These are phyloP conservation scores for Astyanax mexicanus DNA, from an alignment of 2,797 vertebrate genomes.

Conservation along the genomic window DNA sequence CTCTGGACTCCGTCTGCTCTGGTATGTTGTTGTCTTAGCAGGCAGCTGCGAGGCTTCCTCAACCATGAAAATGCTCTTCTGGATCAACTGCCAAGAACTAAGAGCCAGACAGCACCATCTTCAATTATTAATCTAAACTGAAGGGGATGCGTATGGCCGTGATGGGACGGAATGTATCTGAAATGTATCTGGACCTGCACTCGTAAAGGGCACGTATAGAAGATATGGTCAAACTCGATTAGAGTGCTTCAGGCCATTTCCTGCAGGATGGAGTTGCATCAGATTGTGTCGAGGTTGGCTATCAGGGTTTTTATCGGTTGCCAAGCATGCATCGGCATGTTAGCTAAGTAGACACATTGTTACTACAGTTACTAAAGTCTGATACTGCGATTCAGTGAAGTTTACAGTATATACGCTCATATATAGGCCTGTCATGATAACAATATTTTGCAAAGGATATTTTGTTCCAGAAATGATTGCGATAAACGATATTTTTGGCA, in stretches of 20 bases:
- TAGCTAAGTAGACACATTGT: neutral
- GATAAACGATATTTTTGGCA: no score
- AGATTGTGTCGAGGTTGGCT: constrained; percentile 14
- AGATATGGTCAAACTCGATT: neutral
- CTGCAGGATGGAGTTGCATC: neutral
- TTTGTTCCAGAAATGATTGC: no score
- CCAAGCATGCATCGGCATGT: neutral
- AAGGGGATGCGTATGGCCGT: constrained; percentile 25
- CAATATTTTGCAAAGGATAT: no score
- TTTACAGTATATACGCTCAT: no score
- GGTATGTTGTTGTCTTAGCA: neutral
- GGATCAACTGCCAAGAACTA: constrained; percentile 23
- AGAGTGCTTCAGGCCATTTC: neutral
- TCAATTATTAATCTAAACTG: constrained; percentile 51
- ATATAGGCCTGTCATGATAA: no score
- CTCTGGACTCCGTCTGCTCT: constrained; percentile 11
- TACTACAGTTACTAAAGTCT: no score
- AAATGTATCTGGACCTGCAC: constrained; percentile 13
- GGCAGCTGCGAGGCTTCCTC: neutral
- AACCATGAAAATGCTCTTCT: constrained; percentile 21
- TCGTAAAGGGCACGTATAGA: constrained; percentile 7
- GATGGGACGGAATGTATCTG: constrained; percentile 6
- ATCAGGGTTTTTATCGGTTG: neutral
- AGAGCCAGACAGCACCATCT: neutral
- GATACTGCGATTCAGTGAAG: no score